A percentile compares a stretch with the other conserved stretches of the same genome.
Evolutionary conservation across 2,113 vertebrate species (phyloP).

Genomic region (Psephotus haematonotus): DNA sequence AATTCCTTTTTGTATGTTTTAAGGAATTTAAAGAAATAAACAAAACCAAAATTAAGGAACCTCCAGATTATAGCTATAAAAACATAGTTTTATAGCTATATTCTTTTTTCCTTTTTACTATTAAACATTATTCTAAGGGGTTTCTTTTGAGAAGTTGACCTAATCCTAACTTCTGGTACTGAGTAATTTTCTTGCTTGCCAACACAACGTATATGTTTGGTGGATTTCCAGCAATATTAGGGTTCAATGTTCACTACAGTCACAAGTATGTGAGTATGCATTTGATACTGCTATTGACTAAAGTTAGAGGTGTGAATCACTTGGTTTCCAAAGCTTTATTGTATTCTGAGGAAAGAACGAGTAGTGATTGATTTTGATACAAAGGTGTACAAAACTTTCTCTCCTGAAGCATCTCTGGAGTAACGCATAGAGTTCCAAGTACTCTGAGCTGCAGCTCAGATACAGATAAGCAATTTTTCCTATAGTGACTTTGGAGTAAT

Average conservation of each 20-base stretch:
- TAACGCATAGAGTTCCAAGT: not conserved
- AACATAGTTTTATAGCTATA: not conserved
- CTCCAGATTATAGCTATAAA: not conserved
- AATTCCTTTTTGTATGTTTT: not conserved
- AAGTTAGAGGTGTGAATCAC: not conserved
- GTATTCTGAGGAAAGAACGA: not conserved
- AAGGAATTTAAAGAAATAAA: not conserved
- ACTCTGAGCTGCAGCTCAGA: not conserved
- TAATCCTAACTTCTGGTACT: not conserved
- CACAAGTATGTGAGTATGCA: not conserved
- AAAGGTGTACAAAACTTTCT: not conserved
- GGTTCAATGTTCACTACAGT: not conserved
- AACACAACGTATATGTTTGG: no score
- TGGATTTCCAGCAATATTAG: not conserved
- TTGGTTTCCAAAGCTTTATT: not conserved
- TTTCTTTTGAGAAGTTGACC: not conserved
- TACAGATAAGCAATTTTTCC: not conserved
- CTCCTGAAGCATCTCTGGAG: not conserved
- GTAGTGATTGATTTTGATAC: not conserved
- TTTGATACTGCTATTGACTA: not conserved
- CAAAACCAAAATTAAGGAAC: not conserved
- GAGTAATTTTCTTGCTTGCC: not conserved
- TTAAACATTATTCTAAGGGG: not conserved
- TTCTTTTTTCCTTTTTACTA: not conserved
- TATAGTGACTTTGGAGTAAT: not conserved